Percentiles rank a stretch among this genome's conserved stretches.
Evolutionary conservation across 53 echinoderm and acorn worm genomes (phyloP).

Genomic region (Henricia sp.): DNA sequence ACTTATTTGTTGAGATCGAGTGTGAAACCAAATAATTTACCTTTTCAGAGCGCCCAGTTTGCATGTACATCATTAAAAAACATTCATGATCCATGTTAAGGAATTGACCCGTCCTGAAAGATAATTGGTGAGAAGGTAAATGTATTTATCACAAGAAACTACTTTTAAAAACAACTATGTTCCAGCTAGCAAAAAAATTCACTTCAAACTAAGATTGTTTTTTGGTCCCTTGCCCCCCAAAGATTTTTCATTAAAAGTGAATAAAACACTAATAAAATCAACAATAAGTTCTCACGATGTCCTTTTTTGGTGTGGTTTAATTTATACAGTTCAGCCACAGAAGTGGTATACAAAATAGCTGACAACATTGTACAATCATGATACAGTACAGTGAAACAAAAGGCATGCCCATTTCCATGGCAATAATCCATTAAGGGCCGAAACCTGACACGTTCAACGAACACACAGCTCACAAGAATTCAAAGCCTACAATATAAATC

Average conservation of each 20-base stretch:
- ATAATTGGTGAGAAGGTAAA: not conserved
- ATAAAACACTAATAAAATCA: too few relatives aligned
- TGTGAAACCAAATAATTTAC: too few relatives aligned
- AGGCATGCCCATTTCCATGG: not conserved
- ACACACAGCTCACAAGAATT: conserved; percentile 19
- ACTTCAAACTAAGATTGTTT: not conserved
- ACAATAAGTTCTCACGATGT: not conserved
- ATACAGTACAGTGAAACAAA: conserved; percentile 48
- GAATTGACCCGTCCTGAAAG: not conserved
- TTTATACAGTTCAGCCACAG: conserved; percentile 69
- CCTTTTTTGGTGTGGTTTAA: conserved; percentile 43
- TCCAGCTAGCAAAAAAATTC: not conserved
- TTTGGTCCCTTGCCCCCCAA: not conserved
- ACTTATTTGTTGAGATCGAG: too few relatives aligned
- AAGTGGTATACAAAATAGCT: conserved; percentile 66
- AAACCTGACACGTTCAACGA: not conserved
- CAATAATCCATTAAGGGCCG: not conserved
- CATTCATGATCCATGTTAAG: too few relatives aligned
- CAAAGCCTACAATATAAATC: not conserved
- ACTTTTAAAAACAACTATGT: not conserved
- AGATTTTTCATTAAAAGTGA: too few relatives aligned
- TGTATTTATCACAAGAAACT: not conserved
- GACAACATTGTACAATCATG: conserved; percentile 48
- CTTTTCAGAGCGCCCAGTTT: too few relatives aligned
- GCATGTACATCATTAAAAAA: too few relatives aligned